phyloP scores from a whole-genome alignment of 2,888 invertebrate genomes.

The Brachynemurus nebulosus region DNA sequence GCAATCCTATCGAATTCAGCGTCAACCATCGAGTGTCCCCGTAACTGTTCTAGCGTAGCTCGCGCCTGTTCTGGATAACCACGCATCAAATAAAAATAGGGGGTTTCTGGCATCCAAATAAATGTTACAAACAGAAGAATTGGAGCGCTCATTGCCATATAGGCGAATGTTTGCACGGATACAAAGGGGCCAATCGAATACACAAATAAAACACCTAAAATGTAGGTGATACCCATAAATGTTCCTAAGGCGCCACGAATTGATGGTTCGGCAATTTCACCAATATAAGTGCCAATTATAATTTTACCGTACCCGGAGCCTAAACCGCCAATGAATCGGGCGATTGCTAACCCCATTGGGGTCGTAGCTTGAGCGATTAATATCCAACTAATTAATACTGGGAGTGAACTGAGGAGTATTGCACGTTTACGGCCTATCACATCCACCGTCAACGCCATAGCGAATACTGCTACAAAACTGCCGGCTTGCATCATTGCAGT shows the following conservation, averaged over 20 bases:
- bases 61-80: slow-evolving; percentile 29
- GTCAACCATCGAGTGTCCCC: slow-evolving; percentile 28
- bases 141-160: slow-evolving; percentile 29
- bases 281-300: slow-evolving; percentile 35
- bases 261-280: slow-evolving; percentile 35
- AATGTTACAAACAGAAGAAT: slow-evolving; percentile 29
- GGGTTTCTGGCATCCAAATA: slow-evolving; percentile 36
- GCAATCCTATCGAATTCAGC: slow-evolving; percentile 26
- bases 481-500: neutral
- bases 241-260: slow-evolving; percentile 36
- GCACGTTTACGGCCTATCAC: slow-evolving; percentile 7
- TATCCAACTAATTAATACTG: slow-evolving; percentile 5
- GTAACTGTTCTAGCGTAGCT: slow-evolving; percentile 29
- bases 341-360: neutral
- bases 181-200: slow-evolving; percentile 27
- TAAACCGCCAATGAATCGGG: slow-evolving; percentile 8
- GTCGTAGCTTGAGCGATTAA: slow-evolving; percentile 2
- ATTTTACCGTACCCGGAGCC: slow-evolving; percentile 4
- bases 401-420: slow-evolving; percentile 6
- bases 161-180: slow-evolving; percentile 31
- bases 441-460: slow-evolving; percentile 7
- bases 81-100: slow-evolving; percentile 28
- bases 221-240: slow-evolving; percentile 29
- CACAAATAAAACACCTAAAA: slow-evolving; percentile 26
- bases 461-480: neutral